phyloP scores from a whole-genome alignment of 2,113 vertebrate species.

The Zosterops japonicus region DNA sequence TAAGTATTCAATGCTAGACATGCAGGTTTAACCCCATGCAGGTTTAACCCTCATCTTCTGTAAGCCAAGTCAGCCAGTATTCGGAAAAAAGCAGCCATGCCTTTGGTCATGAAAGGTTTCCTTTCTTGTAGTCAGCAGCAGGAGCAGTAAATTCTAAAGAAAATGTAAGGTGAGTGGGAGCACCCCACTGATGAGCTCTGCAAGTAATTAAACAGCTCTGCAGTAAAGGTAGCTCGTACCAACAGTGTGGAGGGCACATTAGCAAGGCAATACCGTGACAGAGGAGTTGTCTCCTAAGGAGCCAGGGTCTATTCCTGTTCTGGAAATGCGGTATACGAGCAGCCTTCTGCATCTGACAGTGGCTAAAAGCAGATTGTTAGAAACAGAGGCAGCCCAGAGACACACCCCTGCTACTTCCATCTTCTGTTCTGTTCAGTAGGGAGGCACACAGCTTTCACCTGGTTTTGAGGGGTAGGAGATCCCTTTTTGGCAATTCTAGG shows the following conservation, averaged over 20 bases:
- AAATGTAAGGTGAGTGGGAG: not conserved
- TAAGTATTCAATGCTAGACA: not conserved
- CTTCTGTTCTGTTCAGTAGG: too few species aligned
- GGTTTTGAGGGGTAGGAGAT: not conserved
- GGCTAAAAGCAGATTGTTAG: not conserved
- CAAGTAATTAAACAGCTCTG: not conserved
- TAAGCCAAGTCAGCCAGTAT: not conserved
- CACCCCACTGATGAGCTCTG: not conserved
- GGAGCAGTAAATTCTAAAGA: not conserved
- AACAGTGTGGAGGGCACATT: rapidly evolving
- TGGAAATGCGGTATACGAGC: not conserved
- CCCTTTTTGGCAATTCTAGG: not conserved
- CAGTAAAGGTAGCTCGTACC: not conserved
- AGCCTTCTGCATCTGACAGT: not conserved
- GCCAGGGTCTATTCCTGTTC: not conserved
- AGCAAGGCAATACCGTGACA: not conserved
- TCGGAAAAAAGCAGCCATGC: not conserved
- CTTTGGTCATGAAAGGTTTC: not conserved
- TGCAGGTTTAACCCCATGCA: not conserved
- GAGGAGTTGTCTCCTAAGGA: not conserved
- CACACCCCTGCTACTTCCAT: not conserved
- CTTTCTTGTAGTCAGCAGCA: not conserved
- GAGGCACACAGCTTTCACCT: not conserved
- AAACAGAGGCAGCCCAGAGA: not conserved
- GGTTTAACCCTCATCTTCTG: not conserved